Base-by-base conservation (phyloP, 2,113 vertebrate genomes). In the Heterochromis multidens region DNA sequence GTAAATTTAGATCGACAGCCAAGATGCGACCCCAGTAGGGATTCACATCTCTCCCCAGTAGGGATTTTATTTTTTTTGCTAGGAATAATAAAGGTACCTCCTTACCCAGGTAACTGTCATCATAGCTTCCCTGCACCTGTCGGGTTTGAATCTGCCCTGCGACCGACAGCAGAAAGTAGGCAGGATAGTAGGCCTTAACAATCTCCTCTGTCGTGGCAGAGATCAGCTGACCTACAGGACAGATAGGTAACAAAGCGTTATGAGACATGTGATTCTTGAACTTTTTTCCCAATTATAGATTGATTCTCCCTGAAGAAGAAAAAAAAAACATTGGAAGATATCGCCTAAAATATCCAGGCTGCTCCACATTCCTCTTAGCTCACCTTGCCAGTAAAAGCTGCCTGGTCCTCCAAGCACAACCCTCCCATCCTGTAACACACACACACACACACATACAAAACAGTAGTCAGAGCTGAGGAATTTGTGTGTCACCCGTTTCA, bases 321-420 rank as follows among this genome's bases (percentile, higher is more conserved):
- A 72, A 62, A 78, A 27, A n/a, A 46, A 79, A 78, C 77, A 77
- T 21, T 17, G 27, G 17, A 86, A 80, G 49, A 60, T 62, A 27
- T 54, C 23, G 67, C 12, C 12, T 13, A 52, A 76, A 59, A 79
- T 11, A 65, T 31, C 56, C 49, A 70, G 21, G 62, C 29, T 7
- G 29, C 17, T 81, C 21, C 77, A 86, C 86, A 87, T 87, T 89
- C 79, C 60, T 86, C 25, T 14, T 57, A 77, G 60, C 87, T 92
- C 91, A 98, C 97, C 97, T 97, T 98, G 97, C 97, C 97, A 98
- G 93, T 95, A 98, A 90, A 97, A 98, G 92, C 97, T 98, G 85
- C 97, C 97, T 12, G 97, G 97, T 88, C 97, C 97, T 80, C 97
- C 97, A 65, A 98, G 95, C 35, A 98, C 95, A 85, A 98, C 95